Evolutionary conservation across 2,113 vertebrate species (phyloP).

Genomic region (Sceloporus tristichus): DNA sequence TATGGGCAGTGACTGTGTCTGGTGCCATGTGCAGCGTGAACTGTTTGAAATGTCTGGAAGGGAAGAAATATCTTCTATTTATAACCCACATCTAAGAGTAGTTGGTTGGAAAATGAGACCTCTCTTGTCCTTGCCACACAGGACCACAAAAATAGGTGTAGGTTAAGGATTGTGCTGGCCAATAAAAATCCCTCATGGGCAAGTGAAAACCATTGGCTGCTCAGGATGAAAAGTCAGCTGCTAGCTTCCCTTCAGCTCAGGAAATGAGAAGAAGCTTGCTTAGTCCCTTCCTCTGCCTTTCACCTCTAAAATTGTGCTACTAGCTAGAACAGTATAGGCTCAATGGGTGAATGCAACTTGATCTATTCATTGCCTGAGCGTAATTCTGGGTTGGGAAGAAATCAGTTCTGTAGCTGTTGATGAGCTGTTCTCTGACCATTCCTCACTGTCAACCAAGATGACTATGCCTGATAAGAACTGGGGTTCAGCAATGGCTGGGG

Average conservation of each 20-base stretch:
- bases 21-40: no score
- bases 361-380: not conserved
- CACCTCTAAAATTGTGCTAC: not conserved
- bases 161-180: not conserved
- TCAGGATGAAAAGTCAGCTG: not conserved
- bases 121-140: not conserved
- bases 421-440: no score
- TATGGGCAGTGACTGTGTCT: not conserved
- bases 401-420: no score
- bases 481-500: no score
- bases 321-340: not conserved
- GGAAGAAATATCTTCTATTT: not conserved
- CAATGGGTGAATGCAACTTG: not conserved
- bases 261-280: not conserved
- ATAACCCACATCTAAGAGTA: not conserved
- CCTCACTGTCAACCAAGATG: no score
- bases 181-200: not conserved
- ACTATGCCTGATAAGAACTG: no score
- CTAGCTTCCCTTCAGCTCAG: not conserved
- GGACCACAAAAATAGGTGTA: not conserved
- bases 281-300: not conserved
- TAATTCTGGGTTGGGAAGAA: not conserved
- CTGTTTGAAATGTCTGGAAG: no score
- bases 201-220: not conserved
- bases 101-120: not conserved